Evolutionary conservation across 2,113 vertebrate genomes (phyloP), one percentile per base, ranked within the genome.

Genomic region (Odocoileus virginianus): DNA sequence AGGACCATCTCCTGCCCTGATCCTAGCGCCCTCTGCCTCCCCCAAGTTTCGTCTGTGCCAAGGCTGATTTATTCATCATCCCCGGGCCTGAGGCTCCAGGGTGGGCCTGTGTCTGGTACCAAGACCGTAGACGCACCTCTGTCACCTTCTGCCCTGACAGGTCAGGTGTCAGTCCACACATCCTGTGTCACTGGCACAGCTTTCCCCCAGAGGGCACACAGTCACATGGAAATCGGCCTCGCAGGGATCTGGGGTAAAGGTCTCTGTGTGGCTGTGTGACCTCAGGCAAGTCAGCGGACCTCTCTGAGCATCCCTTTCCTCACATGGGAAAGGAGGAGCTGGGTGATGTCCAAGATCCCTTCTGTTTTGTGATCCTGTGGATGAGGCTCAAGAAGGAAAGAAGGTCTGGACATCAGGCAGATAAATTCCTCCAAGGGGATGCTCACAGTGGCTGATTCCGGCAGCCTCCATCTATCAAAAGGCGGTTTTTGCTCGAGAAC

Each of bases 81-180:
- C n/a, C 6, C 7, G 4, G 43, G 61, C 43, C 78, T 7, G 78
- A 60, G 3, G 21, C 76, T 60, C 19, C 50, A 33, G 85, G 88
- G 61, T 71, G 54, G n/a, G 8, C 61, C 54, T 6, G 2, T 9
- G 25, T n/a, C 43, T 90, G 58, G 33, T 6, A 6, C 40, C 1
- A 7, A 47, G 50, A 60, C 30, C n/a, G 40, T 8, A 19, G 2
- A 2, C 0, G 17, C 36, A 16, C 52, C 10, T 57, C 1, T 7
- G 50, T 57, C 19, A 43, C 50, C 36, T 50, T 57, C 60, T 82
- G 2, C 27, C 54, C 21, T 2, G 2, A 64, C 8, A 36, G 36
- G 28, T 55, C 27, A 74, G 76, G 23, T 8, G 40, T 28, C 19
- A 13, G 13, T 17, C 23, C 43, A 40, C 28, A 1, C 13, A 76